Evolutionary conservation across 2,113 vertebrate genomes (phyloP), one percentile per base, ranked within the genome.

Genomic region (Damaliscus lunatus): DNA sequence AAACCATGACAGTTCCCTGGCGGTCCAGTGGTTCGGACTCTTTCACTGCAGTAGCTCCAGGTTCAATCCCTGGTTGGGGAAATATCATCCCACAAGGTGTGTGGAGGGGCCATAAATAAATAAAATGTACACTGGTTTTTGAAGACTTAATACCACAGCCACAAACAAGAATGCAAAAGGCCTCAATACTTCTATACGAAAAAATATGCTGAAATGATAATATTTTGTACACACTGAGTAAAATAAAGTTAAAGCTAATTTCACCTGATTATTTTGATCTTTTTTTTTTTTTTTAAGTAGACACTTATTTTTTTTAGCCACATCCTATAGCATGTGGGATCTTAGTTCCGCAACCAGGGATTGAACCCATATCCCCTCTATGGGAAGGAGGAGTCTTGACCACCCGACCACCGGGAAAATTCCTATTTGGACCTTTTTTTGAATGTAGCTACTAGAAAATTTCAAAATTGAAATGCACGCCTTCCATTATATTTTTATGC

Each of bases 171-270:
- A 74, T 14, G 15, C 15, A 83, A 90, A 95, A 80, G 36, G 88
- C 48, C 13, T 55, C 95, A 40, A 89, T 88, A 85, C 78, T 85
- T 86, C 88, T 77, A 57, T 48, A 57, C 5, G 31, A 40, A 59
- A 71, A 78, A 89, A 78, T 77, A 89, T 43, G 60, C 3, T 36
- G 19, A 93, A 93, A 96, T 46, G 40, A 81, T 87, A 93, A 36
- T 50, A 90, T 62, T 93, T 94, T 88, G 59, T 43, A 71, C 86
- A 82, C 23, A 55, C 1, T 59, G 16, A 40, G 67, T 88, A 93
- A 95, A 93, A 92, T 87, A 64, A 87, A 94, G 71, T 85, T 82
- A 55, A 96, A 96, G 87, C 90, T 55, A 81, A 88, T 36, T 88
- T 96, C 31, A 78, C 10, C n/a, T 67, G 19, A 67, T 91, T 95